Evolutionary conservation across 2,888 invertebrate species (phyloP), one percentile per base, ranked within the genome.

Genomic region (Criorhina ranunculi): DNA sequence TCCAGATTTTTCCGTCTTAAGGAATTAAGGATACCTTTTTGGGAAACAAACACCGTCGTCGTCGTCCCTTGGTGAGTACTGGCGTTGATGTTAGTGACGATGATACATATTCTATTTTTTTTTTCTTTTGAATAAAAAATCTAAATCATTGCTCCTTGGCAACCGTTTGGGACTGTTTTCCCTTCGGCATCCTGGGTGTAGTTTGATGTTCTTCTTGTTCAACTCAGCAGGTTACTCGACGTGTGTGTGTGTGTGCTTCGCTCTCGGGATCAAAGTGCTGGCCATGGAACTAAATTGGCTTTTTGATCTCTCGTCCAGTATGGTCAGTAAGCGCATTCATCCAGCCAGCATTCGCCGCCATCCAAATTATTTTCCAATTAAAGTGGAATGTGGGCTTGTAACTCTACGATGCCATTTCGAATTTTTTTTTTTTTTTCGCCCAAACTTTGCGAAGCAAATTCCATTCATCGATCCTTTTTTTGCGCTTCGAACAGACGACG

Each of bases 351-450:
- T 42, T 55, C 42, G 57, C 62, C 42, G 62, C 46, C 73, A 70
- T 51, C 64, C 69, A 80, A 85, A 85, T 85, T 80, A 85, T 85
- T 80, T 85, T 60, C 85, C 80, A 85, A 85, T 85, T 85, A 85
- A 75, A 66, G 31, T 51, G 80, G 85, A 85, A 85, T 85, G 75
- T 76, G 75, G 64, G 44, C 62, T 51, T 55, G 24, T 59, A 79
- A 49, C 53, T 59, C 64, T 57, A 19, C 70, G 72, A 72, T 66
- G 70, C 67, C 40, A 60, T 49, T 70, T 72, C 37, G 62, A 62
- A 19, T 40, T 42, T 35, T 42, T 40, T 60, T 44, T 53, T 53
- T 57, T 49, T 17, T 17, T 55, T 49, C 44, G 9, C 7, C 2
- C 37, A 70, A 49, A 44, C 55, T 75, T 44, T 60, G 44, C 62